Base-by-base conservation (phyloP, 64 coral and sea anemone genomes). In the Actinia tenebrosa region DNA sequence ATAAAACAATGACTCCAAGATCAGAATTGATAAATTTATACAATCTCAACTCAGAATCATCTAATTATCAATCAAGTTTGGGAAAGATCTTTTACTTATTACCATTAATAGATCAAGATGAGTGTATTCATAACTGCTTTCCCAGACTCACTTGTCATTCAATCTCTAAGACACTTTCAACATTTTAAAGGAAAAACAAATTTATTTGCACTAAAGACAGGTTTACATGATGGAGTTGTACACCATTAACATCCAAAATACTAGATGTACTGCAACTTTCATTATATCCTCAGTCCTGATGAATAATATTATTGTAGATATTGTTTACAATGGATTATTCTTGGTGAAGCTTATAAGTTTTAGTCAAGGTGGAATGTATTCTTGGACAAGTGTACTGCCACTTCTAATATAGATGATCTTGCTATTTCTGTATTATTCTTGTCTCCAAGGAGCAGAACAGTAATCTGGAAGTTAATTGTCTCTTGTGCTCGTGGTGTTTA, bases 401-500 rank as follows among this genome's bases (percentile, higher is more conserved):
- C 26, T 75, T 30, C 30, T 37, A 26, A 75, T 75, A 30, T 75
- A 58, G 56, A 58, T 27, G 69, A 42, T 75, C 69, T 75, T 75
- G 69, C 69, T 37, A 30, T 69, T 26, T 69, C 64, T 69, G n/a
- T 11, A 37, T 14, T 42, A 30, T 42, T 75, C 26, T 75, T 26
- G 23, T 26, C 23, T 81, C 42, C 17, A 50, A 13, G 44, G 1
- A 45, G 53, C 16, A 44, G 79, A 81, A 18, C 69, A 75, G 79
- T 81, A 81, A n/a, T 81, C 50, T 81, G 79, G 79, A 81, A 52
- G 79, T 81, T 53, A 81, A 17, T 3, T 52, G 79, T 81, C 79
- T 81, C 60, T 14, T 46, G 83, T 85, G 56, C 46, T 52, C 7
- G 56, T 80, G 69, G 27, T 16, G 54, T 53, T 79, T 93, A 96